phyloP scores from a whole-genome alignment of 2,113 vertebrate species.

The Columba janthina region DNA sequence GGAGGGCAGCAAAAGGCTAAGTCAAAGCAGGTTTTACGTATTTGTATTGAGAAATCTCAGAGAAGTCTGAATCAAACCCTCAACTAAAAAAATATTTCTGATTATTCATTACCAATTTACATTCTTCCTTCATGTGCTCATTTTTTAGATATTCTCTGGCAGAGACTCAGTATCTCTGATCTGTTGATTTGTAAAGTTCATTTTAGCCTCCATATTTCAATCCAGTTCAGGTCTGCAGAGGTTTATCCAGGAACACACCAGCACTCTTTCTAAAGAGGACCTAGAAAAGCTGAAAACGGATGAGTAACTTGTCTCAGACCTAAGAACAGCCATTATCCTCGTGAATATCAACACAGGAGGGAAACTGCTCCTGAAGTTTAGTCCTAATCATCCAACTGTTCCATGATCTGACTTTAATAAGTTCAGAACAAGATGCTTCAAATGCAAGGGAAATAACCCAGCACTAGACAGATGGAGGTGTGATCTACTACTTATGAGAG shows the following conservation, averaged over 20 bases:
- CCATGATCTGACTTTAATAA: not conserved
- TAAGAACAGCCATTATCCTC: not conserved
- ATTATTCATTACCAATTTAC: slow-evolving; percentile 11
- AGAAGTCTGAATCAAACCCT: not conserved
- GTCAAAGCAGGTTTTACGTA: accelerated
- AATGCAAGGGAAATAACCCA: not conserved
- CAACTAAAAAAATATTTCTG: not conserved
- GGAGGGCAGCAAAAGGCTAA: not conserved
- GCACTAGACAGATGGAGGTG: slow-evolving; percentile 44
- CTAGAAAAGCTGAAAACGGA: not conserved
- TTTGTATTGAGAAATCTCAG: not conserved
- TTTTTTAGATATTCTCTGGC: not conserved
- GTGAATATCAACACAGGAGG: not conserved
- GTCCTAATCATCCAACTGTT: not conserved
- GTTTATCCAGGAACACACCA: not conserved
- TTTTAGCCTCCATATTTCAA: not conserved
- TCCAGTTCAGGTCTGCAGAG: not conserved
- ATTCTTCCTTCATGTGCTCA: not conserved
- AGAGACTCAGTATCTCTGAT: not conserved
- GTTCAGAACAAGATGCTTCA: not conserved
- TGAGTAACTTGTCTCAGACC: not conserved
- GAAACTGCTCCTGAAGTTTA: not conserved
- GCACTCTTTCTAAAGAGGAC: not conserved
- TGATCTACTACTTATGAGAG: slow-evolving; percentile 36
- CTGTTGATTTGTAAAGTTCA: not conserved